These are phyloP conservation scores for Micrastur ruficollis DNA, from an alignment of 2,797 vertebrate species.

Conservation along the genomic window DNA sequence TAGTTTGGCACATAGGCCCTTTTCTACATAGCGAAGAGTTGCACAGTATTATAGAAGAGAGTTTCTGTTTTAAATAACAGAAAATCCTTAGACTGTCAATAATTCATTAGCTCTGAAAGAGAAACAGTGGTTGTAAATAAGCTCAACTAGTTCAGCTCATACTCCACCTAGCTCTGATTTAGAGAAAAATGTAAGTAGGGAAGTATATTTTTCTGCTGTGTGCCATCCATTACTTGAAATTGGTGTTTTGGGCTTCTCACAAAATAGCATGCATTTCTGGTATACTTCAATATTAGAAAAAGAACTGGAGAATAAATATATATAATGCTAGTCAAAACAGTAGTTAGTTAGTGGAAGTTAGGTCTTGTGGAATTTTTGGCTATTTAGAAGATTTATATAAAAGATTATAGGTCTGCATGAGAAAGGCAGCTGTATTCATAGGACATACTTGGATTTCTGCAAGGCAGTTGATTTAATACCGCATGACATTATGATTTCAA, in stretches of 20 bases:
- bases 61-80: slow-evolving; percentile 1
- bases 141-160: background rate
- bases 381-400: background rate
- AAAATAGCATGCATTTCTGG: background rate
- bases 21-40: background rate
- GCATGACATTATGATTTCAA: slow-evolving; percentile 13
- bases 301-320: background rate
- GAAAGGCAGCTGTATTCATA: background rate
- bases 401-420: background rate
- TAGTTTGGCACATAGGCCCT: background rate
- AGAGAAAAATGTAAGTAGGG: background rate
- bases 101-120: background rate
- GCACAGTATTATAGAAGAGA: background rate
- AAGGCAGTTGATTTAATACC: slow-evolving; percentile 5
- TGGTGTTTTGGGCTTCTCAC: background rate
- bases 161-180: background rate
- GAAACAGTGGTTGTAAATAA: background rate
- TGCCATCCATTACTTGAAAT: background rate
- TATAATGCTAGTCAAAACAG: background rate
- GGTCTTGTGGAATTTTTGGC: background rate
- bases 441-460: background rate
- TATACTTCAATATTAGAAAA: background rate
- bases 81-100: background rate
- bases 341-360: background rate
- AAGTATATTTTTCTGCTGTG: background rate